These are phyloP conservation scores for Magallana ariakensis DNA, from an alignment of 1,140 invertebrate genomes.

Conservation along the genomic window DNA sequence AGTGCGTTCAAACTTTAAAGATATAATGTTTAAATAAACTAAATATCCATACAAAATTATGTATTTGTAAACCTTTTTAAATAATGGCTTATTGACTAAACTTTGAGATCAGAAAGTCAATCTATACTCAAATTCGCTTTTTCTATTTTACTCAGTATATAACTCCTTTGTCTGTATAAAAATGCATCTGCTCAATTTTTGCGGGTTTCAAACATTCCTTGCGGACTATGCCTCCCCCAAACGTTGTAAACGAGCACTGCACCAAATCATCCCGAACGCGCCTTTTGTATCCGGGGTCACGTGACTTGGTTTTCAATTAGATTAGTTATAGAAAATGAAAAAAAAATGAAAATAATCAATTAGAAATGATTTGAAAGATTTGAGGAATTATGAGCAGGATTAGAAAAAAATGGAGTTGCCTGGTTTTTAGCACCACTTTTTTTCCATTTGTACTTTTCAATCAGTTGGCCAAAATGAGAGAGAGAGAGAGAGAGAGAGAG, in stretches of 20 bases:
- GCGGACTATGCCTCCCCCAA: conserved; percentile 11
- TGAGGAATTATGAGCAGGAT: conserved; percentile 4
- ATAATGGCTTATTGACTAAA: conserved; percentile 51
- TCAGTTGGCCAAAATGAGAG: too few relatives aligned
- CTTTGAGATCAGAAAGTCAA: conserved; percentile 48
- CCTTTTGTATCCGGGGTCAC: conserved; percentile 3
- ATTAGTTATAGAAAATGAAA: conserved; percentile 18
- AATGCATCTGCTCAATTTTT: conserved; percentile 47
- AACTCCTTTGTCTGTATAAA: conserved; percentile 9
- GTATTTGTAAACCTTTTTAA: conserved; percentile 47
- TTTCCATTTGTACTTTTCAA: neutral
- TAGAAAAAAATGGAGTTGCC: neutral
- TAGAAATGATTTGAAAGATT: neutral
- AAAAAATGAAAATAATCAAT: conserved; percentile 25
- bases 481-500: too few relatives aligned
- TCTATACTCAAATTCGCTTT: conserved; percentile 40
- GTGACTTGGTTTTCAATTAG: conserved; percentile 17
- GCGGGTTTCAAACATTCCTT: conserved; percentile 34
- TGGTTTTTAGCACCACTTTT: neutral
- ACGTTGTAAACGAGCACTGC: conserved; percentile 7
- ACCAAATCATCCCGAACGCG: conserved; percentile 9
- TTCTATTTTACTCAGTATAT: conserved; percentile 39
- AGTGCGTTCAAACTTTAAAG: conserved; percentile 42
- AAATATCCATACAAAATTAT: conserved; percentile 48
- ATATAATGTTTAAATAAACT: conserved; percentile 47